Evolutionary conservation across 2,888 invertebrate genomes (phyloP).

Genomic region (Melieria omissa): DNA sequence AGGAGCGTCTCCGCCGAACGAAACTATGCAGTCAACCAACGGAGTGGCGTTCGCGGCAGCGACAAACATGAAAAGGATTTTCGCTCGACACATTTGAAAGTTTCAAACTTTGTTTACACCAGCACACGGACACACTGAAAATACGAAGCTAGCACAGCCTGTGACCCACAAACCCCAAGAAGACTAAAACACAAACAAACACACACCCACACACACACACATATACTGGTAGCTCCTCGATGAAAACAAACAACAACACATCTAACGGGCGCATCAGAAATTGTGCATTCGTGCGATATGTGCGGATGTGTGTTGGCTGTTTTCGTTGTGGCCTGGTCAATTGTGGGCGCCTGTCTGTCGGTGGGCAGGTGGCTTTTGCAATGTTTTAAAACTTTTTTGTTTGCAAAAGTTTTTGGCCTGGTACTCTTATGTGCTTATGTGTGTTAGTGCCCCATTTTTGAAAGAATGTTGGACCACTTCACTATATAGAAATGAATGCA

Average conservation of each 20-base stretch:
- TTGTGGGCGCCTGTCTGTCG: too few species aligned
- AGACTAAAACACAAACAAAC: neutral
- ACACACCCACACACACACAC: neutral
- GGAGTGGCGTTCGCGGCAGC: neutral
- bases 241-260: too few species aligned
- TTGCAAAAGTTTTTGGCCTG: too few species aligned
- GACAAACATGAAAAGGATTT: constrained; percentile 27
- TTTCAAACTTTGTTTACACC: constrained; percentile 38
- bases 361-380: too few species aligned
- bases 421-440: neutral
- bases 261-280: too few species aligned
- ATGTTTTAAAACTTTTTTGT: too few species aligned
- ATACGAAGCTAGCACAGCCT: too few species aligned
- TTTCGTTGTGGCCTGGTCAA: too few species aligned
- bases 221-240: neutral
- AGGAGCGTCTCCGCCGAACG: neutral
- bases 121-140: too few species aligned
- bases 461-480: neutral
- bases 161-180: too few species aligned
- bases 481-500: neutral
- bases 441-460: neutral
- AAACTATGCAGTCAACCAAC: constrained; percentile 1
- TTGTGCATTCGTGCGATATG: too few species aligned
- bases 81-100: constrained; percentile 41
- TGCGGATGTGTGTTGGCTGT: too few species aligned